Percentiles rank a stretch among this genome's conserved stretches.
Evolutionary conservation across 2,888 invertebrate species (phyloP).

Genomic region (Hypena proboscidalis): DNA sequence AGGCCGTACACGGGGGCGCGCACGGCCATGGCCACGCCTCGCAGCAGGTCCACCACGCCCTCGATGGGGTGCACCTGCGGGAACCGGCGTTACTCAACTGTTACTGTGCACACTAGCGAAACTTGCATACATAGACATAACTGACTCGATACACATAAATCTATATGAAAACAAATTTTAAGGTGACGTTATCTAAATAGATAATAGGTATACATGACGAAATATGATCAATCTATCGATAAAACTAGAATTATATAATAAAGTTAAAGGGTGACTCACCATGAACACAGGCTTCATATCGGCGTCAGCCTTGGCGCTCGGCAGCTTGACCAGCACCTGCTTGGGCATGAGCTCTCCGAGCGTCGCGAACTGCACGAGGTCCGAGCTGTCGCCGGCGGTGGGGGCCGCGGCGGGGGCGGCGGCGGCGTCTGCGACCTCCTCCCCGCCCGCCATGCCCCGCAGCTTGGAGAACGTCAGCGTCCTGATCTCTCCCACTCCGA

Average conservation of each 20-base stretch:
- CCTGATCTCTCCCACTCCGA: conserved; percentile 96
- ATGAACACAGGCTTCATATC: conserved; percentile 86
- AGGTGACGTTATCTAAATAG: too few relatives aligned
- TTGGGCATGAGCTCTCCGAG: conserved; percentile 90
- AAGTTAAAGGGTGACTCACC: conserved; percentile 59
- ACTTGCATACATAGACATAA: too few relatives aligned
- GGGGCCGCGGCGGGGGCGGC: conserved; percentile 33
- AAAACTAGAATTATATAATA: too few relatives aligned
- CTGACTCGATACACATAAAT: too few relatives aligned
- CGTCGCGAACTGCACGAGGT: conserved; percentile 76
- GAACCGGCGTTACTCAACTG: background rate
- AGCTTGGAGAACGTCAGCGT: conserved; percentile 92
- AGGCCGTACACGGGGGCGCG: conserved; percentile 93
- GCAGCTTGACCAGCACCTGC: conserved; percentile 88
- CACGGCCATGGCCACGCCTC: conserved; percentile 89
- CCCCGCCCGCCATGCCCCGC: conserved; percentile 82
- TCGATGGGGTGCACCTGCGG: conserved; percentile 93
- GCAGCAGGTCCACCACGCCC: conserved; percentile 91
- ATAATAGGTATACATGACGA: too few relatives aligned
- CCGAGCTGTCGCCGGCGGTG: conserved; percentile 50
- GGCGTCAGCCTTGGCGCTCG: conserved; percentile 76
- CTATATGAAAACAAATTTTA: too few relatives aligned
- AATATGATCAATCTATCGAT: too few relatives aligned
- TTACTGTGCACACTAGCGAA: background rate
- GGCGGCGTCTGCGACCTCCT: conserved; percentile 33